Conservation (phyloP, 1,140 invertebrate genomes). For the Drosophila mayri region DNA sequence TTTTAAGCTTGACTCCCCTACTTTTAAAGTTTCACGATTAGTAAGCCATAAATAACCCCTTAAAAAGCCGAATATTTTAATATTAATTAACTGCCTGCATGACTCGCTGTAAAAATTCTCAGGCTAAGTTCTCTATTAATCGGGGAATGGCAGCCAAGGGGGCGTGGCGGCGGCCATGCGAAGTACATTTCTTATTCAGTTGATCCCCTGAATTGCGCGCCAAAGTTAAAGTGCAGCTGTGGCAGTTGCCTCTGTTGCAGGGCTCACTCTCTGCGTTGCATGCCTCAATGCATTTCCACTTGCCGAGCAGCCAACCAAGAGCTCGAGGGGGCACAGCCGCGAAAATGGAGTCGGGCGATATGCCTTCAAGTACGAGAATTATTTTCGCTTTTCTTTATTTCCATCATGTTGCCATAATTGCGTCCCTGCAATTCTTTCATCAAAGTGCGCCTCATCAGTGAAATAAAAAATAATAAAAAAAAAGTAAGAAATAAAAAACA, state of each 20-base stretch:
- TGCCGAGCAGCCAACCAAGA: conserved; percentile 74
- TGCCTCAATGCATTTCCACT: conserved; percentile 82
- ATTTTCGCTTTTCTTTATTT: conserved; percentile 80
- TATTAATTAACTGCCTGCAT: conserved; percentile 16
- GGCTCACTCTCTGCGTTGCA: conserved; percentile 38
- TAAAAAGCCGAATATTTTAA: conserved; percentile 14
- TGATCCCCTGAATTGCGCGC: conserved; percentile 32
- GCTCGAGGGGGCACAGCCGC: conserved; percentile 53
- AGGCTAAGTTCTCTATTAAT: conserved; percentile 23
- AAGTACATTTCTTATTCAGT: conserved; percentile 33
- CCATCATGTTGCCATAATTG: conserved; percentile 81
- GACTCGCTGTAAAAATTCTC: neutral
- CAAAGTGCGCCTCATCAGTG: conserved; percentile 79
- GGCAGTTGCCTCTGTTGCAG: conserved; percentile 36
- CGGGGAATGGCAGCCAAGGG: conserved; percentile 14
- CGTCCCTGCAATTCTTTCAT: conserved; percentile 77
- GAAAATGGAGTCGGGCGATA: conserved; percentile 63
- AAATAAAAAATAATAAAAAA: conserved; percentile 8
- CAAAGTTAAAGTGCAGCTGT: conserved; percentile 54
- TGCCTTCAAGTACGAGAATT: conserved; percentile 73
- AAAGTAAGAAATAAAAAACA: conserved; percentile 13
- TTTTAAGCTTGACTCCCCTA: too few species aligned
- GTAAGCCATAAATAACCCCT: conserved; percentile 22
- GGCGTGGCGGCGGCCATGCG: conserved; percentile 59
- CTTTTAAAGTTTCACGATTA: neutral